These are phyloP conservation scores for Rhynchomys soricoides DNA, from an alignment of 2,113 vertebrate species.

Conservation along the genomic window DNA sequence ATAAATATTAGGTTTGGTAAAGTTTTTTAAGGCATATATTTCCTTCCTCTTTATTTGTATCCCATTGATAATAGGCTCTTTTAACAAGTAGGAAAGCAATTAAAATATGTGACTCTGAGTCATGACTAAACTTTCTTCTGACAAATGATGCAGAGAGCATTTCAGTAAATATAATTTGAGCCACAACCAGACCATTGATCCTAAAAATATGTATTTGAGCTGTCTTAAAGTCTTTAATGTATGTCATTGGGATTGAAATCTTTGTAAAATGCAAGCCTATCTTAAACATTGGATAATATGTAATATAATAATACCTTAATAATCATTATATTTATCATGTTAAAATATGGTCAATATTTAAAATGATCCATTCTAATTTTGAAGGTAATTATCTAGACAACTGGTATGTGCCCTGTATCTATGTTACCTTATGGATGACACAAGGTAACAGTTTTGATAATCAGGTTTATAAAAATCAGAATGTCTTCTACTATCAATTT, in stretches of 20 bases:
- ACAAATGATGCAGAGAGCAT: not conserved
- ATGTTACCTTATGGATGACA: not conserved
- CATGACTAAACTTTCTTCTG: slow-evolving; percentile 15
- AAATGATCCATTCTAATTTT: not conserved
- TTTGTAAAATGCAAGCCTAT: not conserved
- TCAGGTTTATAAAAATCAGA: not conserved
- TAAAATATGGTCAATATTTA: not conserved
- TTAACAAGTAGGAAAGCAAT: not conserved
- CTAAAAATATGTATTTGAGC: not conserved
- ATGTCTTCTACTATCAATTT: not conserved
- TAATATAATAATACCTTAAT: not conserved
- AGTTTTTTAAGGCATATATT: slow-evolving; percentile 27
- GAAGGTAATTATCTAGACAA: no score
- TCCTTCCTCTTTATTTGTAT: not conserved
- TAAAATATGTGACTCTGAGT: slow-evolving; percentile 36
- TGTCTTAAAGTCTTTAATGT: not conserved
- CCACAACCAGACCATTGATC: not conserved
- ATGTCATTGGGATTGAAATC: not conserved
- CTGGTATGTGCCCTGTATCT: no score
- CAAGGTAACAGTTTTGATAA: not conserved
- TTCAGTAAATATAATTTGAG: not conserved
- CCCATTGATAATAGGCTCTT: not conserved
- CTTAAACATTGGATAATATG: not conserved
- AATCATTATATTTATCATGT: not conserved
- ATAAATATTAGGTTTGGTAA: not conserved